Conservation (phyloP, 2,888 invertebrate species). For the Hydropsyche betteni region DNA sequence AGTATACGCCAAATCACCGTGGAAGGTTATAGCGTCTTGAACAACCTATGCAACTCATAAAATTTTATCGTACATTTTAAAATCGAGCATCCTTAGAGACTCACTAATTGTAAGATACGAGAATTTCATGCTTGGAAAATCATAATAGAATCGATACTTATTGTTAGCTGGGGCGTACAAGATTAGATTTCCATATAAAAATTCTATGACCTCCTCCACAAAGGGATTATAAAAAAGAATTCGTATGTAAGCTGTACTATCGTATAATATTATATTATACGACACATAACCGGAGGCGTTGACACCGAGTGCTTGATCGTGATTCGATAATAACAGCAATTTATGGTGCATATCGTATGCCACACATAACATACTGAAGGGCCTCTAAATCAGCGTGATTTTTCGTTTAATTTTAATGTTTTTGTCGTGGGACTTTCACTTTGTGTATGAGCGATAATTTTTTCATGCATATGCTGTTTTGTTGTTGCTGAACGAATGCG, state of each 20-base stretch:
- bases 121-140: no score
- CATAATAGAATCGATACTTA: neutral
- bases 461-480: no score
- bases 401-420: neutral
- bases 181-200: neutral
- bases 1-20: no score
- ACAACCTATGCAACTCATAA: no score
- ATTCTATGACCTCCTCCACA: neutral
- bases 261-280: neutral
- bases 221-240: slow-evolving; percentile 4
- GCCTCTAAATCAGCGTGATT: neutral
- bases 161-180: neutral
- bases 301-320: slow-evolving; percentile 19
- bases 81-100: no score
- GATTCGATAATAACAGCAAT: slow-evolving; percentile 23
- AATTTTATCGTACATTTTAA: no score
- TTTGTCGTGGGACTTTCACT: slow-evolving; percentile 5
- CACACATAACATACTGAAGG: neutral
- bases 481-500: no score
- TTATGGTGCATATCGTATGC: neutral
- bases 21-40: no score
- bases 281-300: slow-evolving; percentile 25
- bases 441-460: no score
- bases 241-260: neutral
- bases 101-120: no score